Base-by-base conservation (phyloP, 2,113 vertebrate genomes). In the Oryzias melastigma region DNA sequence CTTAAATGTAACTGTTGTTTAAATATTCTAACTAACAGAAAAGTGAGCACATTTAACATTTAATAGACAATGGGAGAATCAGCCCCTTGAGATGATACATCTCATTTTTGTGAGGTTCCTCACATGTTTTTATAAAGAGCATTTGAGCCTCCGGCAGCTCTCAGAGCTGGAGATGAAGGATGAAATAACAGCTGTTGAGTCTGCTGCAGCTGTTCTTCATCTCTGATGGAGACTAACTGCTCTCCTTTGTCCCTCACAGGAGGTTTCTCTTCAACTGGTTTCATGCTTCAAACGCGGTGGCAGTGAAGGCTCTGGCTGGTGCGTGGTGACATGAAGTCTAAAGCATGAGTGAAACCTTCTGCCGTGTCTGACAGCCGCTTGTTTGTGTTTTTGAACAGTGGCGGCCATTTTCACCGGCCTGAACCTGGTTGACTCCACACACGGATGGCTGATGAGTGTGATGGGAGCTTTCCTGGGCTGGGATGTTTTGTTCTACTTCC, bases 391-490 rank as follows among this genome's bases (percentile, higher is more conserved):
- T 46, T 0, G 14, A 46, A 51, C 72, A 93, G 93, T 91, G 84
- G 88, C 64, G 0, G 84, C 89, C 49, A 90, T 93, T 60, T 92
- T 93, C 19, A 90, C 91, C 5, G 92, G 91, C 3, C 66, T 93
- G 50, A 6, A 55, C 5, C 15, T 84, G 29, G 66, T 91, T 58
- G 90, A 89, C 63, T 64, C 49, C 15, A 25, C 75, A 8, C 1
- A 5, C 0, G 66, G 56, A 65, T 92, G 91, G 92, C 49, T 92
- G 61, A 16, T 69, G 19, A 90, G 91, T 54, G 88, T 92, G 8
- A 91, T 93, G 91, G 89, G 91, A 1, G 92, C 85, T 7, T 91
- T 89, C 55, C 52, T 91, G 46, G 87, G 70, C 55, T 94, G 90
- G 91, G 91, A 92, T 44, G 52, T 20, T 10, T 17, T 92, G 15